Evolutionary conservation across 35 echinoderm and acorn worm species (phyloP), one percentile per base, ranked within the genome.

Genomic region (Ophioderma brevispina): DNA sequence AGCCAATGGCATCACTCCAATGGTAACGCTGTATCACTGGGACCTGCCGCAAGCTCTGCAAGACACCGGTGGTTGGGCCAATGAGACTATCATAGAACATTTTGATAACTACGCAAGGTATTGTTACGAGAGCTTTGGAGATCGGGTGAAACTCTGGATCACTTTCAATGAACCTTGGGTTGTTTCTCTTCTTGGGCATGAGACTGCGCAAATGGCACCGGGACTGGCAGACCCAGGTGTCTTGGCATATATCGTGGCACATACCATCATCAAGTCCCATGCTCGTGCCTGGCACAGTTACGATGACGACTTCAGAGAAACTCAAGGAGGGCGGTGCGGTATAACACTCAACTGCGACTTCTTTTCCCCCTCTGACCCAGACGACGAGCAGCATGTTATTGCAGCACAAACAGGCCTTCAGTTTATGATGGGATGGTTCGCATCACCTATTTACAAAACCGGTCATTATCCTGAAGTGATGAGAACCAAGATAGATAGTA

Each of bases 351-450:
- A 95, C 46, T 82, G 81, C 13, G 87, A 95, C 88, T 88, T 70
- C n/a, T 41, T 87, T 13, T 88, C 91, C 40, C 93, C 93, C 0
- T 37, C 15, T 8, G 85, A 87, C 36, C 23, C 76, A 31, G 25
- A 33, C 25, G 79, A 89, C 35, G 32, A 49, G 40, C 55, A 35
- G 8, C 89, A 93, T 76, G 83, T 91, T 0, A 94, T 91, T 32
- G 97, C 94, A 1, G 87, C 97, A 38, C 90, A 95, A 31, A 88
- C 94, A 36, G 76, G 37, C 39, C 90, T 92, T 23, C 93, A 93
- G 80, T 99, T 99, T 84, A 89, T 90, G 63, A 35, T 99, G 0
- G 97, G 97, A 34, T 99, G 97, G 97, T 99, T 92, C 37, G 97
- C 87, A 34, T 87, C 93, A 88, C 90, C 97, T 11, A 89, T 99